These are phyloP conservation scores for Torymus aiolomorphi DNA, from an alignment of 2,888 invertebrate genomes.

Conservation along the genomic window DNA sequence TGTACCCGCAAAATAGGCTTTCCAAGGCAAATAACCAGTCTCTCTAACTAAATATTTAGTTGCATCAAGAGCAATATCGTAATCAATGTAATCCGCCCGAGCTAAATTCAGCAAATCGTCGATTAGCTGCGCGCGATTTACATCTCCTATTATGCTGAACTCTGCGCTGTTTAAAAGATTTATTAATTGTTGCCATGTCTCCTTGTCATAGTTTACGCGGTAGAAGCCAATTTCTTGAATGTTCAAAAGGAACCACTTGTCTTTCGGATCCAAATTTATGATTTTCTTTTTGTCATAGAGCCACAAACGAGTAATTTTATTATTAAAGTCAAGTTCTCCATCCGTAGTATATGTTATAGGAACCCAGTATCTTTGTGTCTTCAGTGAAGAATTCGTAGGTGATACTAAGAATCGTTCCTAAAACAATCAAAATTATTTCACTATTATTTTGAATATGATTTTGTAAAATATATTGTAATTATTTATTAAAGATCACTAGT, in stretches of 20 bases:
- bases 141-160: constrained; percentile 79
- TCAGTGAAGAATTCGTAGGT: not conserved
- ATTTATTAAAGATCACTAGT: too few species aligned
- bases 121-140: constrained; percentile 89
- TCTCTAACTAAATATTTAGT: constrained; percentile 86
- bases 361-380: constrained; percentile 67
- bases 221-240: constrained; percentile 84
- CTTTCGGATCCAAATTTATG: constrained; percentile 66
- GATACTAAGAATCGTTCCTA: constrained; percentile 52
- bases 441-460: not conserved
- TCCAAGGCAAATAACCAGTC: constrained; percentile 89
- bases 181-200: constrained; percentile 85
- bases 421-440: not conserved
- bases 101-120: constrained; percentile 87
- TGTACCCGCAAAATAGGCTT: constrained; percentile 75
- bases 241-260: constrained; percentile 85
- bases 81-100: constrained; percentile 83
- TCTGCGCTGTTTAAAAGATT: constrained; percentile 78
- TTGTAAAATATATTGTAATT: too few species aligned
- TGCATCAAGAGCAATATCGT: constrained; percentile 85
- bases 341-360: constrained; percentile 77
- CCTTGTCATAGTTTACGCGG: constrained; percentile 86
- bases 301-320: constrained; percentile 78
- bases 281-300: constrained; percentile 67
- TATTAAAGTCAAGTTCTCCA: constrained; percentile 74